These are phyloP conservation scores for Echinarachnius parma DNA, from an alignment of 53 echinoderm and acorn worm species.

Conservation along the genomic window DNA sequence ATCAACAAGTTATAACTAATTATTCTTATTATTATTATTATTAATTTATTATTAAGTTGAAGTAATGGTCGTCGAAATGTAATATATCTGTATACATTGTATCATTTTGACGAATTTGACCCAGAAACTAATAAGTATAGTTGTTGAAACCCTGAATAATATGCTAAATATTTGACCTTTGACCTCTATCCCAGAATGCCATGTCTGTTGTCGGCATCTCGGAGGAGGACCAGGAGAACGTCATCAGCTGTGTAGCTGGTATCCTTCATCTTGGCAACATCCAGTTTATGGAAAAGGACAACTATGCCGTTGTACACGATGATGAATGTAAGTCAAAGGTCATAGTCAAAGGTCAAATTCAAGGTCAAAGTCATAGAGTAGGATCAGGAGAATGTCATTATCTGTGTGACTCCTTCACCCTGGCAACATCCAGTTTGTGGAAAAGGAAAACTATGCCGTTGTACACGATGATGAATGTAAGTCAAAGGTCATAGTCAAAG, in stretches of 20 bases:
- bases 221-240: slow-evolving; percentile 69
- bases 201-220: slow-evolving; percentile 91
- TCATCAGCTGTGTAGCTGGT: slow-evolving; percentile 77
- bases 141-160: too few relatives aligned
- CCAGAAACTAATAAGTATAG: too few relatives aligned
- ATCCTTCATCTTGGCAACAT: slow-evolving; percentile 92
- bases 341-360: too few relatives aligned
- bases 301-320: slow-evolving; percentile 85
- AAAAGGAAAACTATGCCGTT: slow-evolving; percentile 89
- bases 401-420: slow-evolving; percentile 87
- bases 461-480: slow-evolving; percentile 90
- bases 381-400: slow-evolving; percentile 64
- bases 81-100: too few relatives aligned
- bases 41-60: too few relatives aligned
- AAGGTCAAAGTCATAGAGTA: too few relatives aligned
- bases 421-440: slow-evolving; percentile 80
- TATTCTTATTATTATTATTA: too few relatives aligned
- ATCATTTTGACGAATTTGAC: too few relatives aligned
- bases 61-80: too few relatives aligned
- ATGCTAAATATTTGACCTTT: too few relatives aligned
- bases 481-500: slow-evolving; percentile 66
- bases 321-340: slow-evolving; percentile 75
- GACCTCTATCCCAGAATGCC: slow-evolving; percentile 75
- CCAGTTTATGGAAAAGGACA: slow-evolving; percentile 76
- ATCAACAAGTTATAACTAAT: too few relatives aligned